Evolutionary conservation across 2,797 vertebrate species (phyloP).

Genomic region (Ctenochaetus hawaiiensis): DNA sequence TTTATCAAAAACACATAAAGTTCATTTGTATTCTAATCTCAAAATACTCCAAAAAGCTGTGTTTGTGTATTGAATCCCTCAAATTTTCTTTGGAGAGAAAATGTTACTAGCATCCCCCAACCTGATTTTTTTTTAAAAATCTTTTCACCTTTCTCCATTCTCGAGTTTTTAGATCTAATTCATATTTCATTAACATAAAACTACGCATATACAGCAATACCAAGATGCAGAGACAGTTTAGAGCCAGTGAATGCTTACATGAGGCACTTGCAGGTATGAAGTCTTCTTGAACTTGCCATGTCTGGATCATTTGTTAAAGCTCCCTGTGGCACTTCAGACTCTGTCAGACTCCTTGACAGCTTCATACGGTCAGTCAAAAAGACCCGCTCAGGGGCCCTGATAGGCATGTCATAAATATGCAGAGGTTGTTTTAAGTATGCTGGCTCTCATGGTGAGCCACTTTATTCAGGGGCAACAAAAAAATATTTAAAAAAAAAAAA

Average conservation of each 20-base stretch:
- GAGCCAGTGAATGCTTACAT: slow-evolving; percentile 13
- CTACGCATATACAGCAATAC: slow-evolving; percentile 27
- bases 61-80: too few relatives aligned
- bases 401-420: slow-evolving; percentile 58
- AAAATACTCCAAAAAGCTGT: too few relatives aligned
- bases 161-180: too few relatives aligned
- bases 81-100: too few relatives aligned
- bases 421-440: slow-evolving; percentile 58
- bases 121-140: too few relatives aligned
- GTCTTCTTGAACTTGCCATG: slow-evolving; percentile 58
- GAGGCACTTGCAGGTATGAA: slow-evolving; percentile 47
- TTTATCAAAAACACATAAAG: too few relatives aligned
- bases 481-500: neutral
- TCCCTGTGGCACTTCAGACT: slow-evolving; percentile 63
- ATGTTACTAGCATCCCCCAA: too few relatives aligned
- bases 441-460: slow-evolving; percentile 45
- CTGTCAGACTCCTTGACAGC: slow-evolving; percentile 55
- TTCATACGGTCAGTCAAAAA: slow-evolving; percentile 20
- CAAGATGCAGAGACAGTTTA: slow-evolving; percentile 39
- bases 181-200: neutral
- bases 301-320: slow-evolving; percentile 60
- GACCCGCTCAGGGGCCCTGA: slow-evolving; percentile 30
- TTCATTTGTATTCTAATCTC: too few relatives aligned
- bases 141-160: too few relatives aligned
- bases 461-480: slow-evolving; percentile 1